phyloP scores from a whole-genome alignment of 2,888 invertebrate species.

The Anagyrus pseudococci region DNA sequence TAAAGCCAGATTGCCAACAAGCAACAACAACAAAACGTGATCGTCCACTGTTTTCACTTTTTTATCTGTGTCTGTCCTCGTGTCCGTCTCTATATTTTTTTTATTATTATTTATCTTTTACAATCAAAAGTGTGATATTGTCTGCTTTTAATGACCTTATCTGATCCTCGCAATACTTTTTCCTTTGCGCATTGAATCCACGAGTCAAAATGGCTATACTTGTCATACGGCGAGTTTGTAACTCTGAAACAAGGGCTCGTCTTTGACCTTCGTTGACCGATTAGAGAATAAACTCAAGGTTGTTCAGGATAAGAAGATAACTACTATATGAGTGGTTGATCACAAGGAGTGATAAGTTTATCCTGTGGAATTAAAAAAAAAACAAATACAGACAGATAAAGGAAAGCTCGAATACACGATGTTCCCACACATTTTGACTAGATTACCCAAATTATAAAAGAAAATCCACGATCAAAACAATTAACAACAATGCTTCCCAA shows the following conservation, averaged over 20 bases:
- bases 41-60: constrained; percentile 46
- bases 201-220: too few species aligned
- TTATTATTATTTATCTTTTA: neutral
- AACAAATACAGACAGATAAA: too few species aligned
- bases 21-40: constrained; percentile 36
- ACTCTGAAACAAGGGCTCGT: too few species aligned
- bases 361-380: too few species aligned
- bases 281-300: neutral
- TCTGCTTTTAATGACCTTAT: constrained; percentile 34
- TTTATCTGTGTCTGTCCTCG: constrained; percentile 42
- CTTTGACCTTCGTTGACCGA: neutral
- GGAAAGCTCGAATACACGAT: too few species aligned
- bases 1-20: too few species aligned
- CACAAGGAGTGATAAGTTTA: too few species aligned
- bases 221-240: too few species aligned
- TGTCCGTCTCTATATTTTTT: constrained; percentile 27
- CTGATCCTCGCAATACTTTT: neutral
- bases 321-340: too few species aligned
- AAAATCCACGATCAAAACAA: neutral
- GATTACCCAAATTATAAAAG: neutral
- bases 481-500: constrained; percentile 3
- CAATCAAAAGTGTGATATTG: constrained; percentile 26
- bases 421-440: too few species aligned
- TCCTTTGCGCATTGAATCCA: too few species aligned
- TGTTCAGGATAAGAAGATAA: neutral